These are phyloP conservation scores for Melanerpes aurifrons DNA, from an alignment of 2,113 vertebrate genomes.

Conservation along the genomic window DNA sequence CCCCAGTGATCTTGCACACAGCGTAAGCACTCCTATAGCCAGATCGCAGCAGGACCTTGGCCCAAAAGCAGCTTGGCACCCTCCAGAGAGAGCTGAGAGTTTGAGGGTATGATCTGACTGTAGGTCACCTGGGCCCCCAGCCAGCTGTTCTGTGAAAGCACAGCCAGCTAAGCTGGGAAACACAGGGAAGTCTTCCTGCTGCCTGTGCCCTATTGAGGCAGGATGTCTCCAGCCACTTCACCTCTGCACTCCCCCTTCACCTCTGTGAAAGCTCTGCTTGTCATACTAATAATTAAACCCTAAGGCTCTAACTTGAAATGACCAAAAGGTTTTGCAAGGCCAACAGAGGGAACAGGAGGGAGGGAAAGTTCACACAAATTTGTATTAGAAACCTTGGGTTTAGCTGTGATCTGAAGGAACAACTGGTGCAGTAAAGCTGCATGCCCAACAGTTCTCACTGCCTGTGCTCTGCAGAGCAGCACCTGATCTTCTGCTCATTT, in stretches of 20 bases:
- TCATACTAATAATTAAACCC: slow-evolving; percentile 53
- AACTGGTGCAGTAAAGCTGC: background rate
- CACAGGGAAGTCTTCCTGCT: background rate
- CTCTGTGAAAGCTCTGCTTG: slow-evolving; percentile 33
- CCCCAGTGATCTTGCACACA: background rate
- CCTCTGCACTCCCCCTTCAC: slow-evolving; percentile 43
- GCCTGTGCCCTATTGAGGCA: background rate
- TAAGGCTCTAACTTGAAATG: slow-evolving; percentile 36
- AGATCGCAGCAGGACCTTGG: background rate
- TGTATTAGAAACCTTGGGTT: background rate
- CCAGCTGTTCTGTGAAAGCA: background rate
- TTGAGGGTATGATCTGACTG: background rate
- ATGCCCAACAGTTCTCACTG: background rate
- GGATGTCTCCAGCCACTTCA: slow-evolving; percentile 52
- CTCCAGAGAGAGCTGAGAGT: background rate
- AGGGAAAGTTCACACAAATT: slow-evolving; percentile 39
- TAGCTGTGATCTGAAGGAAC: background rate
- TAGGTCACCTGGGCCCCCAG: background rate
- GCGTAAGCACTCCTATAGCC: background rate
- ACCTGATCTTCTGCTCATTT: background rate
- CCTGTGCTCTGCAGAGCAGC: background rate
- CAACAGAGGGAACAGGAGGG: background rate
- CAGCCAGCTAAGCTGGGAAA: background rate
- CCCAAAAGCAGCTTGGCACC: background rate
- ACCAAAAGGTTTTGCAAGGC: slow-evolving; percentile 18